Base-by-base conservation (phyloP, 2,888 invertebrate species). In the Hoplodrina blanda region DNA sequence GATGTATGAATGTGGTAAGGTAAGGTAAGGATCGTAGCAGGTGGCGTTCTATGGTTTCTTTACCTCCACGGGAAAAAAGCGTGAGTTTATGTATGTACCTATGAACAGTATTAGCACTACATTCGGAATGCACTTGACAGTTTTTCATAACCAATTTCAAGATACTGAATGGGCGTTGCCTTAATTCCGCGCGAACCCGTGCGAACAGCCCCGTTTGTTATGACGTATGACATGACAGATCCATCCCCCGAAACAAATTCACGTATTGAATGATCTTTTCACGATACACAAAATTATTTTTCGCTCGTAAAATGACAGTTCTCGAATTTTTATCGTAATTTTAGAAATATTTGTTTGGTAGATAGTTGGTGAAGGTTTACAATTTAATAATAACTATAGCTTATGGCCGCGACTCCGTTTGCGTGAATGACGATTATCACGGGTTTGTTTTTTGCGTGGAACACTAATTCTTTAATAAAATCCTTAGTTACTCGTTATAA, bases 211-310 rank as follows among this genome's bases (percentile, higher is more conserved):
- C 64, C 68, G 75, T 81, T 80, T 83, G 50, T 49, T 80, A 72
- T 89, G 89, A 90, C 88, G 80, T 87, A 88, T 88, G 88, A 90
- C 84, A 89, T 88, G 91, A 90, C 89, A 90, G 88, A 86, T 87
- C 85, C 87, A 89, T 89, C 83, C 84, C 78, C 69, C 80, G 83
- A 84, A 87, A 87, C 85, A 87, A 88, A 88, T 84, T 87, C 85
- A 76, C 80, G 75, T 70, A 76, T 81, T 85, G 85, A 88, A 88
- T 86, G 82, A 53, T 57, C 57, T 54, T 69, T 54, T 68, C 62
- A 72, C 57, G 57, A 63, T 46, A 19, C 57, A 37, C 13, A 25
- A 49, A 53, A 65, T 25, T 61, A 52, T n/a, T 65, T 60, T 70
- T 68, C 25, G 52, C 10, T 52, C 19, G 55, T 53, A 59, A 59